These are phyloP conservation scores for Ceyx margarethae DNA, from an alignment of 2,113 vertebrate species.

Conservation along the genomic window DNA sequence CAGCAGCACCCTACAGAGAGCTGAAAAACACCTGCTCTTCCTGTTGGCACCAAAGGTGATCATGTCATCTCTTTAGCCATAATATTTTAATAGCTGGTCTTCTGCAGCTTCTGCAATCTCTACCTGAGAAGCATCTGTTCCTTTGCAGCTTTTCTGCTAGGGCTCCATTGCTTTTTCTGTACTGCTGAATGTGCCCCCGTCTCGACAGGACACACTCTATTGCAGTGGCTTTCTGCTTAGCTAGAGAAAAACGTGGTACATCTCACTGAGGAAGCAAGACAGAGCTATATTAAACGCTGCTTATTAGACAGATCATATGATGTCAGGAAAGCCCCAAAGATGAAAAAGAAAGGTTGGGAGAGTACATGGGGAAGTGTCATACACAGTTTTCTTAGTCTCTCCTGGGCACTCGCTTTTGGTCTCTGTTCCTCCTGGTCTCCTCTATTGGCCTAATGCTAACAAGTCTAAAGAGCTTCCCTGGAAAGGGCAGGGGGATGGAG, in stretches of 20 bases:
- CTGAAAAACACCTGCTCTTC: background rate
- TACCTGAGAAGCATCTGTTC: background rate
- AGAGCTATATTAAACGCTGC: background rate
- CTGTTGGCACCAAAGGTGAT: background rate
- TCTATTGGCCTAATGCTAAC: background rate
- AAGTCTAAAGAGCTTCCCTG: background rate
- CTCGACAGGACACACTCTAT: background rate
- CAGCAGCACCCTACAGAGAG: background rate
- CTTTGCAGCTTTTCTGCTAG: background rate
- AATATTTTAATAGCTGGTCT: background rate
- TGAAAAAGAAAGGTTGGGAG: background rate
- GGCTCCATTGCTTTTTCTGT: background rate
- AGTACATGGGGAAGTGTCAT: background rate
- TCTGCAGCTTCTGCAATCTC: background rate
- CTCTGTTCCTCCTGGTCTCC: background rate
- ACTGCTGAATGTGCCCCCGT: background rate
- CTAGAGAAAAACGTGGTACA: background rate
- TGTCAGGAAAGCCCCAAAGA: background rate
- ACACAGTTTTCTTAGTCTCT: background rate
- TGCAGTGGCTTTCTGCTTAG: background rate
- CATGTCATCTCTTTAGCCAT: background rate
- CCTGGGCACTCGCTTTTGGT: background rate
- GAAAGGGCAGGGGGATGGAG: background rate
- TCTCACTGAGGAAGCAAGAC: background rate
- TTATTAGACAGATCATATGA: background rate